phyloP scores from a whole-genome alignment of 2,888 invertebrate species.

The Catocala sponsa region DNA sequence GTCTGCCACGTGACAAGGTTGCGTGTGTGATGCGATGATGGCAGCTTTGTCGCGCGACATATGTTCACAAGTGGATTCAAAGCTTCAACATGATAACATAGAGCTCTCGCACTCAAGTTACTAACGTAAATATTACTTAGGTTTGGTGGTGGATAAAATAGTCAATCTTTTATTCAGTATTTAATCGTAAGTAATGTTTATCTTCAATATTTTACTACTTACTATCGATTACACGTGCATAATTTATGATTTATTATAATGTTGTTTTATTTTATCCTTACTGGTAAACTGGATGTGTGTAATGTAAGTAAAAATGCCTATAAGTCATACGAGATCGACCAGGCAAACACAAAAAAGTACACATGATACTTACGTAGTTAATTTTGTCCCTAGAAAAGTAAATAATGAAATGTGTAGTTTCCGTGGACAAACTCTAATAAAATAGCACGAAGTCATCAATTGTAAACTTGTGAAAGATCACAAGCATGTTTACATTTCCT shows the following conservation, averaged over 20 bases:
- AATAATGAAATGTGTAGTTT: too few relatives aligned
- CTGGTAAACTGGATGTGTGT: too few relatives aligned
- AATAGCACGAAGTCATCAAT: too few relatives aligned
- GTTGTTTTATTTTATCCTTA: constrained; percentile 61
- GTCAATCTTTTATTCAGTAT: constrained; percentile 75
- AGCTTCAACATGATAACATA: constrained; percentile 39
- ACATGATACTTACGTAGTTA: too few relatives aligned
- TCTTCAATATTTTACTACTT: constrained; percentile 72
- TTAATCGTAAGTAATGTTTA: constrained; percentile 77
- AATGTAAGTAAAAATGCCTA: too few relatives aligned
- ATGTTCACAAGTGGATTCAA: constrained; percentile 29
- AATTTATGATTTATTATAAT: constrained; percentile 66
- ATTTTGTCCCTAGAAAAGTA: too few relatives aligned
- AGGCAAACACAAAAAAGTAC: too few relatives aligned
- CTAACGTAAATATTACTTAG: constrained; percentile 76
- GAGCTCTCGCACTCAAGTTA: constrained; percentile 62
- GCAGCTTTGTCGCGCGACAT: constrained; percentile 6
- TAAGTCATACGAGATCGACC: too few relatives aligned
- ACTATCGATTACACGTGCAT: constrained; percentile 67
- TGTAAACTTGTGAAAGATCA: too few relatives aligned
- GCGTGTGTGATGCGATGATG: neutral
- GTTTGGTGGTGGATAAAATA: constrained; percentile 80
- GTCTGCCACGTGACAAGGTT: neutral
- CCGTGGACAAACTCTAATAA: too few relatives aligned
- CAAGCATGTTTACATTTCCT: too few relatives aligned